phyloP scores from a whole-genome alignment of 2,888 invertebrate genomes.

The Lasioglossum figueresi region DNA sequence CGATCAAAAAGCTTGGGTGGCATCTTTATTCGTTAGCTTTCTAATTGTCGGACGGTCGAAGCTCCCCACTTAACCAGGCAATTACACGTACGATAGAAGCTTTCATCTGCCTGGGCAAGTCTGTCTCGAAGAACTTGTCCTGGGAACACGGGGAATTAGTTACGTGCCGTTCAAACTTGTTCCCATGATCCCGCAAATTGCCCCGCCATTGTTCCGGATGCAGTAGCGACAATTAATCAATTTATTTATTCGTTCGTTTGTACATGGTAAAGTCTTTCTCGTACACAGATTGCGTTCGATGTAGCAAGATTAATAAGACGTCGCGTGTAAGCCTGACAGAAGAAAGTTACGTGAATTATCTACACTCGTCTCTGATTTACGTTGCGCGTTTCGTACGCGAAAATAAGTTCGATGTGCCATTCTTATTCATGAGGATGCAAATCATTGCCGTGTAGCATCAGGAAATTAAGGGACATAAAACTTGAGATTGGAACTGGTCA shows the following conservation, averaged over 20 bases:
- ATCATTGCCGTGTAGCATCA: not conserved
- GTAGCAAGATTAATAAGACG: not conserved
- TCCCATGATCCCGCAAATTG: conserved; percentile 1
- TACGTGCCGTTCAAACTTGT: not conserved
- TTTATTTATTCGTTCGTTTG: conserved; percentile 5
- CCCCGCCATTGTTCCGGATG: not conserved
- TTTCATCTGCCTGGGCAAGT: conserved; percentile 24
- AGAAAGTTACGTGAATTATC: not conserved
- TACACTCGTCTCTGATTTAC: not conserved
- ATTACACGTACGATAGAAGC: conserved; percentile 56
- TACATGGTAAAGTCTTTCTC: not conserved
- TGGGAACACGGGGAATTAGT: conserved; percentile 25
- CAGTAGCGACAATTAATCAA: not conserved
- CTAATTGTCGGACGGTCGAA: conserved; percentile 61
- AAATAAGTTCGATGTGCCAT: not conserved
- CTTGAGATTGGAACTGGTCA: not conserved
- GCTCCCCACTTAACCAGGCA: conserved; percentile 55
- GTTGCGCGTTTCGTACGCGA: not conserved
- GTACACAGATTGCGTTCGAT: not conserved
- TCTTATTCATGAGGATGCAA: not conserved
- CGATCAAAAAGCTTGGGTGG: conserved; percentile 58
- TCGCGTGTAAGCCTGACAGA: not conserved
- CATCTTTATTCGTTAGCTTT: conserved; percentile 58
- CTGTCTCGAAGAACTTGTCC: conserved; percentile 18
- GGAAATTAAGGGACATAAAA: not conserved